Conservation (phyloP, 2,888 invertebrate genomes). For the Acrocyrtus sp. region DNA sequence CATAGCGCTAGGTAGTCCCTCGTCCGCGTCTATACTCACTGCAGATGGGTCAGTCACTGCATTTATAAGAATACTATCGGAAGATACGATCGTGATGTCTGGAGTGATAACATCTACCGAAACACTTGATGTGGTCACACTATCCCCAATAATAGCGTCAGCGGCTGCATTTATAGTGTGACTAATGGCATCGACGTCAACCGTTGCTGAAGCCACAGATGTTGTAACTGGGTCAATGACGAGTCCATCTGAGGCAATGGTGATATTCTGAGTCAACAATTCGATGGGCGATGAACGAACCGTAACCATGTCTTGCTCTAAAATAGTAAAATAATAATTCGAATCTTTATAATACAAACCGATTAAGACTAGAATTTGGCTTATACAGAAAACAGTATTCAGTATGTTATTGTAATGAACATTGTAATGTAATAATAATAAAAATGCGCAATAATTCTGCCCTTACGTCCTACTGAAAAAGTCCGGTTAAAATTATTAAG, state of each 20-base stretch:
- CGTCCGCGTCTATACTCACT: not conserved
- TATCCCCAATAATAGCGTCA: not conserved
- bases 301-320: slow-evolving; percentile 6
- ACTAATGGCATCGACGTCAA: not conserved
- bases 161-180: not conserved
- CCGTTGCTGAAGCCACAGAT: not conserved
- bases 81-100: not conserved
- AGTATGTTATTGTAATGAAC: too few species aligned
- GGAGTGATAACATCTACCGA: not conserved
- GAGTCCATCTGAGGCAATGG: not conserved
- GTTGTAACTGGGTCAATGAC: slow-evolving; percentile 11
- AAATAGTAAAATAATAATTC: not conserved
- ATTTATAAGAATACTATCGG: slow-evolving; percentile 10
- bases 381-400: too few species aligned
- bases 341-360: not conserved
- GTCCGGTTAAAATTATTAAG: slow-evolving; percentile 29
- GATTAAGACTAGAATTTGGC: too few species aligned
- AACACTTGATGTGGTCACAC: slow-evolving; percentile 5
- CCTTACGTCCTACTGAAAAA: slow-evolving; percentile 28
- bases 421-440: too few species aligned
- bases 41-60: not conserved
- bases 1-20: not conserved
- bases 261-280: not conserved
- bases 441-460: too few species aligned
- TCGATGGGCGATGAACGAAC: not conserved